Percentiles rank a stretch among this genome's conserved stretches.
Evolutionary conservation across 2,888 invertebrate species (phyloP).

Genomic region (Drosophila emarginata): DNA sequence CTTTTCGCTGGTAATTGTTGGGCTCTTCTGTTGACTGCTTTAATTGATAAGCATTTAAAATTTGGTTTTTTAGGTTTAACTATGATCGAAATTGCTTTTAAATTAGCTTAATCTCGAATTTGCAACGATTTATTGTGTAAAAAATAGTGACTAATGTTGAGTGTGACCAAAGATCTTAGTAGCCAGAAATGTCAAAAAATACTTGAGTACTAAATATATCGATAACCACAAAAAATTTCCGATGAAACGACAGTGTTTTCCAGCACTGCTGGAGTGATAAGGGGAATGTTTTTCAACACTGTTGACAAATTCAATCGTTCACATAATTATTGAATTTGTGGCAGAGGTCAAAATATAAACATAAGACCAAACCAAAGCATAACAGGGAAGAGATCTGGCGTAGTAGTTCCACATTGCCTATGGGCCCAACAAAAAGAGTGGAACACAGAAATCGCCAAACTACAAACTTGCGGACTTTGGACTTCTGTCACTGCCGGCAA

Average conservation of each 20-base stretch:
- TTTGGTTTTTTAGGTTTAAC: slow-evolving; percentile 48
- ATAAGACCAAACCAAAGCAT: too few species aligned
- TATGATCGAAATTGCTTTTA: slow-evolving; percentile 17
- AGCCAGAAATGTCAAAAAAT: background rate
- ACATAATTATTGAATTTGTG: too few species aligned
- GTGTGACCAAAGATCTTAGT: slow-evolving; percentile 4
- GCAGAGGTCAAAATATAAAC: too few species aligned
- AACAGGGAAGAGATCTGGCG: too few species aligned
- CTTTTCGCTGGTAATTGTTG: background rate
- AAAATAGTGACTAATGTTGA: slow-evolving; percentile 43
- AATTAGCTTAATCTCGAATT: slow-evolving; percentile 2
- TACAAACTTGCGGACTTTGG: background rate
- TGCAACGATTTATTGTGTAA: slow-evolving; percentile 17
- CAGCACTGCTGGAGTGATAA: too few species aligned
- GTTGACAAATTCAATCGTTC: too few species aligned
- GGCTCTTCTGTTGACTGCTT: background rate
- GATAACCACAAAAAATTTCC: background rate
- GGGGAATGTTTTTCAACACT: too few species aligned
- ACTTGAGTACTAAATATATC: background rate
- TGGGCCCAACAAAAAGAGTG: background rate
- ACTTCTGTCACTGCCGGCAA: background rate
- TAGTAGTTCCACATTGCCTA: too few species aligned
- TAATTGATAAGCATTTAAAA: slow-evolving; percentile 17
- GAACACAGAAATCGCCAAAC: background rate
- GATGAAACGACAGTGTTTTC: background rate